phyloP scores from a whole-genome alignment of 2,113 vertebrate genomes.

The Xerus inauris region DNA sequence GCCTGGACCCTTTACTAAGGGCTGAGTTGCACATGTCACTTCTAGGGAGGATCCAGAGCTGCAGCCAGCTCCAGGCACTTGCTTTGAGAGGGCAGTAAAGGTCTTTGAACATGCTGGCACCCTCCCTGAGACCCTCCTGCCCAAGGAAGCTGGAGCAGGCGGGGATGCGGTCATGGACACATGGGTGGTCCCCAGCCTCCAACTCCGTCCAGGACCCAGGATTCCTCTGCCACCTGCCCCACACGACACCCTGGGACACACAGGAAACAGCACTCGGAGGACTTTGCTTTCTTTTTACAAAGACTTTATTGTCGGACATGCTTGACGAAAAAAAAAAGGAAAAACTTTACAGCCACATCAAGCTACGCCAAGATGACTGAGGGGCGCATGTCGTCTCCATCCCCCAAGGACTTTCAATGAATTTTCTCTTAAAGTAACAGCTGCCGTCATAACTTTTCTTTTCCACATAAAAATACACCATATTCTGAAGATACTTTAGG shows the following conservation, averaged over 20 bases:
- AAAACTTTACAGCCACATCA: constrained; percentile 87
- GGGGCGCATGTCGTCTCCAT: constrained; percentile 76
- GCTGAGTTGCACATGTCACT: neutral
- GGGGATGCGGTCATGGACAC: accelerated
- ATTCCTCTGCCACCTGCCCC: neutral
- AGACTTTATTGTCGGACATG: constrained; percentile 90
- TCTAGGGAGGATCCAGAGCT: neutral
- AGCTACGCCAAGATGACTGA: constrained; percentile 85
- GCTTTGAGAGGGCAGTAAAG: neutral
- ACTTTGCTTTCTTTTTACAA: constrained; percentile 74
- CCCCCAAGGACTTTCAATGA: constrained; percentile 81
- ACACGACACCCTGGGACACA: neutral
- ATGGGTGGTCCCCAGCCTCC: accelerated
- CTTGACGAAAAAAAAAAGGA: constrained; percentile 87
- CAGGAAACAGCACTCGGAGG: accelerated
- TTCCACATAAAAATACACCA: constrained; percentile 89
- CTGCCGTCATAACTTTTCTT: constrained; percentile 79
- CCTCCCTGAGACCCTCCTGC: neutral
- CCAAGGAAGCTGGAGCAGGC: neutral
- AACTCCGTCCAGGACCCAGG: neutral
- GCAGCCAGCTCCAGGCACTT: too few species aligned
- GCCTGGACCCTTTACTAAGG: too few species aligned
- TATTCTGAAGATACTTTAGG: constrained; percentile 86
- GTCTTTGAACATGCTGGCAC: neutral
- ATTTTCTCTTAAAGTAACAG: constrained; percentile 84